Conservation (phyloP, 2,113 vertebrate species). For the Pelusios castaneus region DNA sequence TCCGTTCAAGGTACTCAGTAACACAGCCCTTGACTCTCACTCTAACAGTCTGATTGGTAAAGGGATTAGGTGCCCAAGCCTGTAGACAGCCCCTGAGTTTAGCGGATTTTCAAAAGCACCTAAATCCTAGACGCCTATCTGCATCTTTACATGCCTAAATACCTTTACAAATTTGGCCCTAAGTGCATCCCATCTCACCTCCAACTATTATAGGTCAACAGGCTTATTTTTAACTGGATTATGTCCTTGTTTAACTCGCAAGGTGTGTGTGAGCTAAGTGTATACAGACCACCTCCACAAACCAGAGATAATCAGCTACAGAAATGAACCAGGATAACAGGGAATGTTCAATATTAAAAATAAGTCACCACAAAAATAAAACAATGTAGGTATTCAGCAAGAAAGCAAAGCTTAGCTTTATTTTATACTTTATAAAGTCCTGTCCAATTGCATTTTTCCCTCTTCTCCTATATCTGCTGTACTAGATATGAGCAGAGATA, state of each 20-base stretch:
- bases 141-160: background rate
- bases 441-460: fast-evolving
- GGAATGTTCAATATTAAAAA: background rate
- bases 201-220: background rate
- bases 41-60: background rate
- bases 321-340: background rate
- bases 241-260: background rate
- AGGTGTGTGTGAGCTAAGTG: background rate
- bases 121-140: background rate
- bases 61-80: background rate
- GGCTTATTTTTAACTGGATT: background rate
- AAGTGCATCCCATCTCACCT: background rate
- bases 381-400: background rate
- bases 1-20: background rate
- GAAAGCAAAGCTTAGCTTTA: background rate
- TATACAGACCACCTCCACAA: background rate
- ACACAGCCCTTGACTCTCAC: background rate
- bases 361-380: background rate
- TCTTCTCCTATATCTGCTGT: background rate
- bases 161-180: background rate
- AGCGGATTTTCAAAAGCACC: background rate
- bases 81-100: background rate
- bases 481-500: background rate
- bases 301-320: background rate
- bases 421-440: background rate